Conservation (phyloP, 1,140 invertebrate genomes). For the Leptinotarsa undecemlineata region DNA sequence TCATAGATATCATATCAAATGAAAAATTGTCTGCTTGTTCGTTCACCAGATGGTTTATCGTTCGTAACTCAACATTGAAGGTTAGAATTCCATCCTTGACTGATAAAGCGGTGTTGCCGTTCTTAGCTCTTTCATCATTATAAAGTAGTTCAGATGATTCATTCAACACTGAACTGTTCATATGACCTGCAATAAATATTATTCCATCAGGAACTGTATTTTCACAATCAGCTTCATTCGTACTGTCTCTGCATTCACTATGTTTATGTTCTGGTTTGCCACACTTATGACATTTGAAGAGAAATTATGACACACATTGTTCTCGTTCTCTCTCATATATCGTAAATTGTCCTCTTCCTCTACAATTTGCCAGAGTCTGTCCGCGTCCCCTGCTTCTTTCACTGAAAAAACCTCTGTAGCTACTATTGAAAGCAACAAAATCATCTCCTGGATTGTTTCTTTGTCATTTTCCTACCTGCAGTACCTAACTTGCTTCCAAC, state of each 20-base stretch:
- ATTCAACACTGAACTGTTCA: background rate
- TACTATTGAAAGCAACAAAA: constrained; percentile 10
- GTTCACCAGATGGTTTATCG: constrained; percentile 6
- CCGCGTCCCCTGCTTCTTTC: background rate
- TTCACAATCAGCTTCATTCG: constrained; percentile 9
- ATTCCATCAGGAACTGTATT: constrained; percentile 9
- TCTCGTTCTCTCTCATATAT: background rate
- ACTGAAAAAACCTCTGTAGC: background rate
- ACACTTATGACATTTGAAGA: constrained; percentile 1
- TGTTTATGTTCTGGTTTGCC: constrained; percentile 9
- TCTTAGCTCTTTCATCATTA: background rate
- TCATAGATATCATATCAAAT: constrained; percentile 8
- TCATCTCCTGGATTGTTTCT: background rate
- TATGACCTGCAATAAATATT: background rate
- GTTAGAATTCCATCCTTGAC: background rate
- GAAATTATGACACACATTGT: constrained; percentile 7
- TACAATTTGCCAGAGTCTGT: too few species aligned
- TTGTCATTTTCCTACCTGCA: background rate
- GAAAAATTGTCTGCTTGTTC: constrained; percentile 1
- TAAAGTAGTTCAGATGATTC: constrained; percentile 6
- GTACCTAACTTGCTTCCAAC: background rate
- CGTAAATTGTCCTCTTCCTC: background rate
- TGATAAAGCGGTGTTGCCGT: background rate
- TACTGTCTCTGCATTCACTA: background rate
- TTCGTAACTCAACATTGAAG: background rate